Base-by-base conservation (phyloP, 1,140 invertebrate genomes). In the Drosophila setifemur region DNA sequence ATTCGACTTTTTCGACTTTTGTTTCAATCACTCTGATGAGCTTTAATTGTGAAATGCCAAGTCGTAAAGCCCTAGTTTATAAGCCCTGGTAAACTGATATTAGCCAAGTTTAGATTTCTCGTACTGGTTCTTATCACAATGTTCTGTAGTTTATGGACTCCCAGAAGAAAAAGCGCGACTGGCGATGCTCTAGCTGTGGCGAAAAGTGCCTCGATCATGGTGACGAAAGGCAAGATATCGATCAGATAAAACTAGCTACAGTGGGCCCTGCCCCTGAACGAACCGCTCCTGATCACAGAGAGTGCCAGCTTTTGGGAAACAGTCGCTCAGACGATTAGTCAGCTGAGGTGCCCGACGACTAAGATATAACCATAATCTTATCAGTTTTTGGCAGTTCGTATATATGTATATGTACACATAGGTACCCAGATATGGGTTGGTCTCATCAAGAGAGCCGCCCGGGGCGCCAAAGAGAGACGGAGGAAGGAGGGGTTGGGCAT, bases 311-410 rank as follows among this genome's bases (percentile, higher is more conserved):
- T 31, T 35, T 43, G n/a, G n/a, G 21, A 21, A 49, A 23, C 18
- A 44, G 49, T 42, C 48, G 23, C 39, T 52, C 47, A 43, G 18
- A 29, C 29, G 31, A 43, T 71, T 60, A 71, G 67, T 71, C 66
- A 71, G 66, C 67, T 71, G 28, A 50, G 66, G 40, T 44, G 25
- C 12, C 39, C 37, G 21, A 31, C 25, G 37, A 44, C 53, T 50
- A n/a, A 39, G 67, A 50, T 71, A 71, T 60, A 28, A n/a, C 16
- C 31, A 42, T 69, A 71, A 71, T 71, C 67, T 71, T 71, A 71
- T 71, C 67, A 70, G 53, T 14, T 43, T 66, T 66, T 67, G 60
- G 45, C 58, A 66, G 42, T 68, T 31, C 18, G 21, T 29, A 40
- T 29, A 53, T 25, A 7, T 25, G 7, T 2, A 29, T 14, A n/a